A percentile compares a stretch with the other conserved stretches of the same genome.
These are phyloP conservation scores for Entelurus aequoreus DNA, from an alignment of 2,113 vertebrate genomes.

Conservation along the genomic window DNA sequence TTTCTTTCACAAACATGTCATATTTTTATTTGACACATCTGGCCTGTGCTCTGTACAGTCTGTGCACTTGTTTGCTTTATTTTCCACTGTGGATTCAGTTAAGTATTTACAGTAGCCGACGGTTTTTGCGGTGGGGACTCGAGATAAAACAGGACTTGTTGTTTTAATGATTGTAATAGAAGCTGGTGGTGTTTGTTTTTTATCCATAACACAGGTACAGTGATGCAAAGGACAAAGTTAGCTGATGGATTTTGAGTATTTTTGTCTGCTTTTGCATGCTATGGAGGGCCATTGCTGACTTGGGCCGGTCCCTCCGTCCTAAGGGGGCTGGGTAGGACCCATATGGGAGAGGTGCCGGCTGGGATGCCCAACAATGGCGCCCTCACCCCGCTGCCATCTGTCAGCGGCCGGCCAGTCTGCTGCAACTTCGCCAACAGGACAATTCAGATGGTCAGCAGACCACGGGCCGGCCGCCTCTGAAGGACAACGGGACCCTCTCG, in stretches of 20 bases:
- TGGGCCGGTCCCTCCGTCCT: not conserved
- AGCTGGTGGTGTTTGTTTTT: not conserved
- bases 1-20: not conserved
- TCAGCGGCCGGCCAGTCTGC: constrained; percentile 61
- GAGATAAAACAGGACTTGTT: not conserved
- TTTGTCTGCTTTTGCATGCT: not conserved
- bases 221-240: no score
- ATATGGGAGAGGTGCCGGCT: constrained; percentile 74
- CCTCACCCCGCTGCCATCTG: constrained; percentile 76
- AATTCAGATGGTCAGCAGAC: constrained; percentile 71
- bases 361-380: constrained; percentile 70
- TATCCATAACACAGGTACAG: not conserved
- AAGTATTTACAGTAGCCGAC: constrained; percentile 3
- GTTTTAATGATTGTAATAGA: not conserved
- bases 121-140: constrained; percentile 2
- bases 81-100: not conserved
- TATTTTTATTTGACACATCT: not conserved
- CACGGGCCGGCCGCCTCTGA: constrained; percentile 61
- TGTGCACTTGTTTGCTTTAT: not conserved
- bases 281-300: not conserved
- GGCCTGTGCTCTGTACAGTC: not conserved
- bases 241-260: not conserved
- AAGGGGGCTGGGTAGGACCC: constrained; percentile 51
- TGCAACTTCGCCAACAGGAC: constrained; percentile 64
- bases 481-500: constrained; percentile 57